Percentiles rank a stretch among this genome's conserved stretches.
These are phyloP conservation scores for Nycteola revayana DNA, from an alignment of 2,888 invertebrate species.

Conservation along the genomic window DNA sequence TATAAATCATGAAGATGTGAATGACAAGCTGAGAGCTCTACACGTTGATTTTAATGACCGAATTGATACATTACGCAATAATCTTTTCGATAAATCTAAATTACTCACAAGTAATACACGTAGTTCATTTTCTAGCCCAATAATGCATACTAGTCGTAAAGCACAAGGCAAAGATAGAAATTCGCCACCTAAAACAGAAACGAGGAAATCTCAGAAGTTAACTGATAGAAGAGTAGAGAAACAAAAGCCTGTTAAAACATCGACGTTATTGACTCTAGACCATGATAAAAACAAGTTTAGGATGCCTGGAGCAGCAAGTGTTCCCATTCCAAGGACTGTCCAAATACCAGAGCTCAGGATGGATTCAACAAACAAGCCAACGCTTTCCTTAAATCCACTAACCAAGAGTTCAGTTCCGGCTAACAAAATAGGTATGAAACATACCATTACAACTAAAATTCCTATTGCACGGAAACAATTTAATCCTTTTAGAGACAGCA, in stretches of 20 bases:
- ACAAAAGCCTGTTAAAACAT: constrained; percentile 5
- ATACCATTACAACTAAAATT: constrained; percentile 2
- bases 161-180: constrained; percentile 10
- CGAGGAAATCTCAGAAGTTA: constrained; percentile 7
- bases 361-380: constrained; percentile 6
- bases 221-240: constrained; percentile 6
- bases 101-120: constrained; percentile 10
- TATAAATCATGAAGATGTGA: constrained; percentile 48
- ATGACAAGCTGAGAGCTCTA: constrained; percentile 57
- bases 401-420: background rate
- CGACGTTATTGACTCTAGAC: constrained; percentile 3
- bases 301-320: constrained; percentile 42
- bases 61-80: constrained; percentile 48
- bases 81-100: constrained; percentile 41
- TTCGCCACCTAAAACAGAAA: constrained; percentile 5
- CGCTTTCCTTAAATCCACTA: constrained; percentile 5
- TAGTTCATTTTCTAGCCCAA: constrained; percentile 2
- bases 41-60: constrained; percentile 60
- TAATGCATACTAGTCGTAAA: constrained; percentile 5
- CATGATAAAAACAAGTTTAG: constrained; percentile 17
- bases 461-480: constrained; percentile 11
- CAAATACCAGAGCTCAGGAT: constrained; percentile 34
- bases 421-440: too few species aligned
- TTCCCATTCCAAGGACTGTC: constrained; percentile 33
- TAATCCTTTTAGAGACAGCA: constrained; percentile 20